Base-by-base conservation (phyloP, 1,140 invertebrate genomes). In the Notospermus geniculatus region DNA sequence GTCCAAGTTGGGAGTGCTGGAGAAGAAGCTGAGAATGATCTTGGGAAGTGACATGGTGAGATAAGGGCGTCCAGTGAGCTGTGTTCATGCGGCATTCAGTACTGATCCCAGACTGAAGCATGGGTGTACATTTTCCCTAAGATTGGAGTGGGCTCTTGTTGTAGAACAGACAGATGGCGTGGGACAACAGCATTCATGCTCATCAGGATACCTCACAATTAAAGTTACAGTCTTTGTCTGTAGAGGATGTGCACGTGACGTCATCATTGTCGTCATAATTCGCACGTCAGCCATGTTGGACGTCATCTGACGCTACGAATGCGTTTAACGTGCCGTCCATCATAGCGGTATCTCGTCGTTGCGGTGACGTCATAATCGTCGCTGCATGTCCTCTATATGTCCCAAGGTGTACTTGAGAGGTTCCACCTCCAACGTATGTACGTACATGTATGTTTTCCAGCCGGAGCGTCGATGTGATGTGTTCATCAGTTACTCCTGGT, bases 401-500 rank as follows among this genome's bases (percentile, higher is more conserved):
- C 11, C 19, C 39, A 13, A 19, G 11, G 19, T 43, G 39, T 43
- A 43, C 19, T 19, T 19, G 11, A 11, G 19, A 43, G 11, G 11
- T 43, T 13, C 11, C 39, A 43, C 11, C 11, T 11, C 19, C 19
- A 11, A 13, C 19, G 39, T 43, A 43, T 43, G 11, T 43, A n/a
- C n/a, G 5, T 5, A 50, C 4, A 27, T 27, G 25, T 7, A 23
- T 7, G 4, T 27, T 50, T 27, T 27, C n/a, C 46, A 50, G 25
- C 5, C 15, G 5, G 5, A 36, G 32, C 32, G 15, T 36, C 32
- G 32, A 7, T 36, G 32, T 36, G 32, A 36, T 15, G 46, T 74
- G 41, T 80, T 80, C 67, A 75, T 80, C 54, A 78, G 76, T 57
- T 80, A 80, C 63, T 71, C 71, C 53, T 80, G 79, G 79, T 66